Base-by-base conservation (phyloP, 2,797 vertebrate species). In the Protonibea diacanthus region DNA sequence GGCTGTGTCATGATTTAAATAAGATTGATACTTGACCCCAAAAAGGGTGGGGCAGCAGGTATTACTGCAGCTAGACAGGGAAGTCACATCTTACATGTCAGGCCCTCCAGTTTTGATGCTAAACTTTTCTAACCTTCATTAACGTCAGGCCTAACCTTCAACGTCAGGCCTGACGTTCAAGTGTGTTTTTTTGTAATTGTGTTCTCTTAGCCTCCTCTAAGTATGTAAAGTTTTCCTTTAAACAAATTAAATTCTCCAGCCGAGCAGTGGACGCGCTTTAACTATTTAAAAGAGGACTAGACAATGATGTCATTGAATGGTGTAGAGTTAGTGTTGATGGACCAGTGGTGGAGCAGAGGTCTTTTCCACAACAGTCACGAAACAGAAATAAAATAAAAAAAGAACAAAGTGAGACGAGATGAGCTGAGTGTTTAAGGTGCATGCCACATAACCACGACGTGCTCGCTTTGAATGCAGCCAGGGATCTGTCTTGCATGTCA, bases 291-390 rank as follows among this genome's bases (percentile, higher is more conserved):
- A 49, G 27, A 69, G 47, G 51, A 68, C 69, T 9, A 64, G 48
- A 62, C 64, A 66, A 12, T 62, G 64, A 73, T 51, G 29, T 82
- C 38, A 76, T 10, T 55, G 40, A 49, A 52, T 44, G 55, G 52
- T 14, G 52, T 5, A 29, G 60, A 44, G 33, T 27, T 12, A 56
- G 13, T 4, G 3, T 20, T 42, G 42, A 49, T 33, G 52, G 58
- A 58, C n/a, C 14, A 44, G 12, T 1, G 4, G 23, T 45, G 51
- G 48, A 18, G 12, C 25, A 12, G 15, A 64, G n/a, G 67, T 25
- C 6, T 17, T 65, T 38, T 58, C 38, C 59, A 45, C 59, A n/a
- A 38, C 42, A 6, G 23, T 60, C 25, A 38, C 53, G 44, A 77
- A 11, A 57, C 51, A 65, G 29, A 42, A 62, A 62, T 15, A 47